These are phyloP conservation scores for Aptenodytes forsteri DNA, from an alignment of 2,113 vertebrate species.

Conservation along the genomic window DNA sequence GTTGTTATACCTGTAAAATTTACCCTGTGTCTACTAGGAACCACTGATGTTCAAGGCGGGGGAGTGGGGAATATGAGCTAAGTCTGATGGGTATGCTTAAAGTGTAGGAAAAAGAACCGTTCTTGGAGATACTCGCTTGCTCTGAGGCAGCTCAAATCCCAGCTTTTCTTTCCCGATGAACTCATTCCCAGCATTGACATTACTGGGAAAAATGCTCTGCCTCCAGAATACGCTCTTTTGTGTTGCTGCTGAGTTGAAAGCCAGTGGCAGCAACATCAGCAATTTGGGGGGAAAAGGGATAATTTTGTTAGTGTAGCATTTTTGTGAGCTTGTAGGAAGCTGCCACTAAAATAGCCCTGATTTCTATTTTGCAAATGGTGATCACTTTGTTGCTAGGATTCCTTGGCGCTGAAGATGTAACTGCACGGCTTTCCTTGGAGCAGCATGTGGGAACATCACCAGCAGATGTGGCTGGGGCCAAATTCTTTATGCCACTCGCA, in stretches of 20 bases:
- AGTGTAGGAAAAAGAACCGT: background rate
- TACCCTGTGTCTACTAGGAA: background rate
- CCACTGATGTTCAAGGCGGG: background rate
- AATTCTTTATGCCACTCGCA: background rate
- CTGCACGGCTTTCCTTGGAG: background rate
- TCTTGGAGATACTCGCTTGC: background rate
- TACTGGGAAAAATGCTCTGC: background rate
- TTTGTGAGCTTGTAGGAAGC: background rate
- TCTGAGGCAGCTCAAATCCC: background rate
- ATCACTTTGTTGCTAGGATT: constrained; percentile 35
- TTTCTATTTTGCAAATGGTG: constrained; percentile 15
- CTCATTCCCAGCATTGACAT: background rate
- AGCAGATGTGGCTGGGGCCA: background rate
- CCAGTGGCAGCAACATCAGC: background rate
- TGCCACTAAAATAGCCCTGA: background rate
- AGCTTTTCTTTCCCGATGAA: background rate
- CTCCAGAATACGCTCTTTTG: background rate
- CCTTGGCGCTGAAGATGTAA: background rate
- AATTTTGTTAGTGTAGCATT: constrained; percentile 17
- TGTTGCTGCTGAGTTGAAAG: background rate
- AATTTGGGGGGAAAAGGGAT: background rate
- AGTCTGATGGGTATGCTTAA: background rate
- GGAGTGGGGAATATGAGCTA: background rate
- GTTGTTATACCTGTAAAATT: background rate
- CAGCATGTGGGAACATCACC: background rate